Evolutionary conservation across 2,888 invertebrate genomes (phyloP).

Genomic region (Stictocephala bisonia): DNA sequence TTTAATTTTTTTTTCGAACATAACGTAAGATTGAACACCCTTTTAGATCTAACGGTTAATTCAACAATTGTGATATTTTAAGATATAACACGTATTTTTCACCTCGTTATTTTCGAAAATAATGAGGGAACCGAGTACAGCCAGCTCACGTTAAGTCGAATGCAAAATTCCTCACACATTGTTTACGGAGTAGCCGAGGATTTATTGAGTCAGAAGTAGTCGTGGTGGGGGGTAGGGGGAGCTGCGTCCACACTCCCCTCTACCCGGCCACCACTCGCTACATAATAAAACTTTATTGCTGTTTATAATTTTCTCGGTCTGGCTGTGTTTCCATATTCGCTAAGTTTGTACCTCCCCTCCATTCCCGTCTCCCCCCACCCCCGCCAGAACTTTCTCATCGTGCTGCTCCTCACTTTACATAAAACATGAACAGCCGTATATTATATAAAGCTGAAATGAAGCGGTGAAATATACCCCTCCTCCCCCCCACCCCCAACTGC

Average conservation of each 20-base stretch:
- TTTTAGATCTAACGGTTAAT: no score
- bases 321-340: conserved; percentile 39
- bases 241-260: no score
- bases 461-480: conserved; percentile 59
- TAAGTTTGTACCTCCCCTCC: conserved; percentile 32
- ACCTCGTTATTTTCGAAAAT: no score
- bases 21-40: no score
- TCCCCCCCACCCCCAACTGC: conserved; percentile 66
- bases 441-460: conserved; percentile 38
- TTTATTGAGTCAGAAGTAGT: no score
- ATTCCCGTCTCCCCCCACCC: conserved; percentile 35
- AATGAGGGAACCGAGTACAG: no score
- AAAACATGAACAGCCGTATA: conserved; percentile 40
- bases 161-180: not conserved
- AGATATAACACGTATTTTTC: no score
- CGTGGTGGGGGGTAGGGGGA: conserved; percentile 53
- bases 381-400: conserved; percentile 38
- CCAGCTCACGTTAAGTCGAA: no score
- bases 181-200: not conserved
- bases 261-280: conserved; percentile 26
- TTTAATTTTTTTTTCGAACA: no score
- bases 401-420: conserved; percentile 39
- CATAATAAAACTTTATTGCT: conserved; percentile 51
- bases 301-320: conserved; percentile 48
- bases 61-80: no score